Base-by-base conservation (phyloP, 2,888 invertebrate genomes). In the Sphaerophoria taeniata region DNA sequence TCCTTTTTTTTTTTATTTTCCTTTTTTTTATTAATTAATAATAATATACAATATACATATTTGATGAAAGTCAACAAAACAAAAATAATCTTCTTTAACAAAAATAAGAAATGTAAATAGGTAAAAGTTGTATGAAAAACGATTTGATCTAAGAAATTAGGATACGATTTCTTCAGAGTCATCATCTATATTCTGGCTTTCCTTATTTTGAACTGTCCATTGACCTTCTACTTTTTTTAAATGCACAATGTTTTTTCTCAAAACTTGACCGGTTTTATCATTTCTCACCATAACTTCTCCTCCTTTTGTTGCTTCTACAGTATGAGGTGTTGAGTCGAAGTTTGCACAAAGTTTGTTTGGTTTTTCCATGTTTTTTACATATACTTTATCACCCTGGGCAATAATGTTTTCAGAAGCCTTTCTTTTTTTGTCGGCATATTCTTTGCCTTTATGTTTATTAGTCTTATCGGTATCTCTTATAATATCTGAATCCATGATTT, bases 371-470 rank as follows among this genome's bases (percentile, higher is more conserved):
- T n/a, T 11, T 7, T 53, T 53, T 53, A 53, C 14, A 16, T 58
- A 58, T 6, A 69, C 55, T 34, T 69, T 53, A 43, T 55, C 69
- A 39, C 55, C 55, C 5, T 55, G 53, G 33, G 36, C 16, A 39
- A 69, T 55, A 24, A 53, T 16, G 7, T 12, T 31, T 11, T 31
- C 43, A 4, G 39, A 11, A 9, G 69, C 55, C 39, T 11, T 39
- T 6, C 55, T 53, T 43, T 69, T 69, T 43, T 11, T 69, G 55
- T 70, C 70, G 6, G 70, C 43, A n/a, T 70, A 70, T 11, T 70
- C 45, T 31, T 55, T 47, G 33, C 7, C 47, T 11, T 47, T 56
- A 0, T 58, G 31, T 47, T 70, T 70, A 3, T 70, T 9, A 34
- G 7, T 45, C n/a, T 33, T 36, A 47, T 33, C 56, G 0, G 34